Conservation (phyloP, 2,888 invertebrate genomes). For the Biston stratarius region DNA sequence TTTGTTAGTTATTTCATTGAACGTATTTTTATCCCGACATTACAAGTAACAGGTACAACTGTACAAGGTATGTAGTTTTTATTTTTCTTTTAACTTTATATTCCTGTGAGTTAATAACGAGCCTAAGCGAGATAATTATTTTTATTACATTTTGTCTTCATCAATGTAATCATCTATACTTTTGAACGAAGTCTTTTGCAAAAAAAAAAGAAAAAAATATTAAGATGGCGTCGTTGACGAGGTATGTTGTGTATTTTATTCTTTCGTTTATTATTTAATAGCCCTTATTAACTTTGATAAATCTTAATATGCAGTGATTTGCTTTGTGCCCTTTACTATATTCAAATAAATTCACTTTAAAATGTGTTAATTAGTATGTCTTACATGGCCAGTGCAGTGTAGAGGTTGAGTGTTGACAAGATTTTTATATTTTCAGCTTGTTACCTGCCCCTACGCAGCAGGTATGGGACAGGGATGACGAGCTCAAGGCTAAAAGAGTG, state of each 20-base stretch:
- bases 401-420: neutral
- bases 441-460: slow-evolving; percentile 95
- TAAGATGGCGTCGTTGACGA: slow-evolving; percentile 80
- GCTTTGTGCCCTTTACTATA: neutral
- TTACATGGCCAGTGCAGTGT: neutral
- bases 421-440: slow-evolving; percentile 84
- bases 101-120: too few relatives aligned
- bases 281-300: neutral
- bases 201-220: slow-evolving; percentile 37
- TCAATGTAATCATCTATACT: too few relatives aligned
- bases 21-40: too few relatives aligned
- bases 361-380: neutral
- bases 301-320: neutral
- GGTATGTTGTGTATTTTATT: slow-evolving; percentile 61
- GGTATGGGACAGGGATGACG: slow-evolving; percentile 96
- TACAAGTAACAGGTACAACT: too few relatives aligned
- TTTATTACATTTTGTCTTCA: too few relatives aligned
- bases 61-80: too few relatives aligned
- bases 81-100: too few relatives aligned
- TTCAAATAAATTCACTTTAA: neutral
- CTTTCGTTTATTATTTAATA: slow-evolving; percentile 12
- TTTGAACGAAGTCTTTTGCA: neutral
- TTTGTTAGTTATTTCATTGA: too few relatives aligned
- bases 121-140: too few relatives aligned
- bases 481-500: slow-evolving; percentile 85